Percentiles rank a stretch among this genome's conserved stretches.
Conservation (phyloP, 2,888 invertebrate species). For the Tetheella fluctuosa region DNA sequence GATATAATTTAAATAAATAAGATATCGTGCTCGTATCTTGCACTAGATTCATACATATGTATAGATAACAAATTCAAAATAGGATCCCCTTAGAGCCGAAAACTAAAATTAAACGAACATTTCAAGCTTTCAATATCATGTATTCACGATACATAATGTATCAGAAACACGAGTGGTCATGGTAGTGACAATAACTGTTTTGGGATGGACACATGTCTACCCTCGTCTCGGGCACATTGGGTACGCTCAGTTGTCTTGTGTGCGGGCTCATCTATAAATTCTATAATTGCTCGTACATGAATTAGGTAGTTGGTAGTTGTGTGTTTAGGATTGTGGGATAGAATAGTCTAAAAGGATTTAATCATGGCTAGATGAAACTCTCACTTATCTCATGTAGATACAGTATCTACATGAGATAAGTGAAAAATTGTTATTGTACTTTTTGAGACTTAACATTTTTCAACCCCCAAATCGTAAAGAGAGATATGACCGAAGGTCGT, state of each 20-base stretch:
- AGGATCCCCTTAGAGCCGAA: not conserved
- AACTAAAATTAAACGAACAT: not conserved
- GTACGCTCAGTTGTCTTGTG: slow-evolving; percentile 1
- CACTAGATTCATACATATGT: too few relatives aligned
- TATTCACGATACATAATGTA: slow-evolving; percentile 5
- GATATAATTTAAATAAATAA: too few relatives aligned
- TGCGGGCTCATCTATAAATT: slow-evolving; percentile 12
- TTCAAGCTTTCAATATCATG: slow-evolving; percentile 2
- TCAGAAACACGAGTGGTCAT: slow-evolving; percentile 22
- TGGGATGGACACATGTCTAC: slow-evolving; percentile 62
- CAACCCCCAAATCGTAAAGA: too few relatives aligned
- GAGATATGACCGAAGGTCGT: too few relatives aligned
- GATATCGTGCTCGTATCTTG: too few relatives aligned
- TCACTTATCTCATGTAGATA: too few relatives aligned
- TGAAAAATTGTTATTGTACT: too few relatives aligned
- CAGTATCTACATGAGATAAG: not conserved
- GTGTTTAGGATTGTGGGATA: not conserved
- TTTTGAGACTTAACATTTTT: too few relatives aligned
- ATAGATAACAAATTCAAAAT: too few relatives aligned
- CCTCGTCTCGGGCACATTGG: slow-evolving; percentile 52
- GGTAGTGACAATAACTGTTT: slow-evolving; percentile 50
- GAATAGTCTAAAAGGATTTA: not conserved
- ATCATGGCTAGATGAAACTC: not conserved
- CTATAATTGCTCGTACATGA: slow-evolving; percentile 6
- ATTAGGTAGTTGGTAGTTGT: slow-evolving; percentile 2